Conservation (phyloP, 2,888 invertebrate genomes). For the Zaprionus obscuricornis region DNA sequence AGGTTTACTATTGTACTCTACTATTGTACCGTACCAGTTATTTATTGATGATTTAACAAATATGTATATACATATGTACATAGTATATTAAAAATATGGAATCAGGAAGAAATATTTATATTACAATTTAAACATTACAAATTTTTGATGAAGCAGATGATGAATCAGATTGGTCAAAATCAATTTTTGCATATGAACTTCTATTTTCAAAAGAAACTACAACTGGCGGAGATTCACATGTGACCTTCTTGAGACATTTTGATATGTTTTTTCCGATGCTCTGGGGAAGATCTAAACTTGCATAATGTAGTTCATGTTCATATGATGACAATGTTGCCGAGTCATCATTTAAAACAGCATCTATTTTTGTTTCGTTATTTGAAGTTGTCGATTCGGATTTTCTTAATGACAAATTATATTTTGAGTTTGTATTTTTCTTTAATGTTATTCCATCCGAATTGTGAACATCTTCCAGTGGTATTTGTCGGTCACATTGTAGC, state of each 20-base stretch:
- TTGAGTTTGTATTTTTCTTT: conserved; percentile 15
- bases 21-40: too few species aligned
- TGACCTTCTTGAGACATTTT: conserved; percentile 46
- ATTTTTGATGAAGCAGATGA: conserved; percentile 74
- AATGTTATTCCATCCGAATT: conserved; percentile 23
- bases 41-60: too few species aligned
- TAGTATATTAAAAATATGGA: too few species aligned
- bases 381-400: conserved; percentile 18
- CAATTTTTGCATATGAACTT: conserved; percentile 91
- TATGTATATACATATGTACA: too few species aligned
- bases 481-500: conserved; percentile 34
- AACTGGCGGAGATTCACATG: conserved; percentile 73
- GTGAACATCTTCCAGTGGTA: conserved; percentile 34
- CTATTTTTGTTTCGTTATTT: conserved; percentile 25
- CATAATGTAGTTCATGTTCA: conserved; percentile 86
- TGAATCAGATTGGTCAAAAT: conserved; percentile 85
- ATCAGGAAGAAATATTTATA: conserved; percentile 47
- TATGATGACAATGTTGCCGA: conserved; percentile 69
- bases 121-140: conserved; percentile 60
- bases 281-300: conserved; percentile 86
- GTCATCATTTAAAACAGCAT: conserved; percentile 33
- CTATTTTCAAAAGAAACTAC: conserved; percentile 75
- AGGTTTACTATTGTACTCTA: too few species aligned
- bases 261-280: conserved; percentile 59
- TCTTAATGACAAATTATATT: conserved; percentile 23